Conservation (phyloP, 1,140 invertebrate genomes). For the Ectropis grisescens region DNA sequence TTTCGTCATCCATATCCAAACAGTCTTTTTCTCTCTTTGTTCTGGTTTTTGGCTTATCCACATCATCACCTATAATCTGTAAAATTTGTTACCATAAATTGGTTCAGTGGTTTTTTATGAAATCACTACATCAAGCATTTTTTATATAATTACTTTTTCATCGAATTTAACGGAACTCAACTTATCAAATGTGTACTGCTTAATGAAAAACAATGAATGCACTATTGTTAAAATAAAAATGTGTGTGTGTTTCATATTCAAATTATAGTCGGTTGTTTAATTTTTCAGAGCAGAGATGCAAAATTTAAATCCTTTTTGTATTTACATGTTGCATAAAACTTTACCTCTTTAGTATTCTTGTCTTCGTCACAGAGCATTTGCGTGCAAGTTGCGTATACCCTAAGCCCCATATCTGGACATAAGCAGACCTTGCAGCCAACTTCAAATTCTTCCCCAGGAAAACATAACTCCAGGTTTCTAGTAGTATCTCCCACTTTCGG, state of each 20-base stretch:
- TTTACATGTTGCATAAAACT: no score
- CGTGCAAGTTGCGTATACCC: slow-evolving; percentile 37
- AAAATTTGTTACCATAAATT: background rate
- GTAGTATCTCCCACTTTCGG: slow-evolving; percentile 13
- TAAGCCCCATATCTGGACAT: slow-evolving; percentile 48
- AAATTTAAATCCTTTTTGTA: no score
- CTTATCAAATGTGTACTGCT: no score
- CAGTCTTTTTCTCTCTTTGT: background rate
- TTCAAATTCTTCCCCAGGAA: slow-evolving; percentile 47
- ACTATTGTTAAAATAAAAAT: no score
- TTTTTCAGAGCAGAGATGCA: no score
- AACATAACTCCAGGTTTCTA: slow-evolving; percentile 39
- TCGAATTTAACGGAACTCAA: no score
- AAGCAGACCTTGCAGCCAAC: slow-evolving; percentile 41
- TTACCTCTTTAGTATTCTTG: slow-evolving; percentile 1
- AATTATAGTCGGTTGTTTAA: no score
- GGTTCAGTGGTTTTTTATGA: no score
- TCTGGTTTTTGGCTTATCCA: background rate
- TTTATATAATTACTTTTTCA: background rate
- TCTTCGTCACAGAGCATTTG: slow-evolving; percentile 25
- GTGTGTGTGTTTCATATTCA: no score
- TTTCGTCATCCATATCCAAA: background rate
- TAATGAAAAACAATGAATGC: no score
- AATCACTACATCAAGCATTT: no score
- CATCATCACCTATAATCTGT: background rate